phyloP scores from a whole-genome alignment of 30 jellyfish, hydroid and myxozoan genomes.

The Hydractinia symbiolongicarpus region DNA sequence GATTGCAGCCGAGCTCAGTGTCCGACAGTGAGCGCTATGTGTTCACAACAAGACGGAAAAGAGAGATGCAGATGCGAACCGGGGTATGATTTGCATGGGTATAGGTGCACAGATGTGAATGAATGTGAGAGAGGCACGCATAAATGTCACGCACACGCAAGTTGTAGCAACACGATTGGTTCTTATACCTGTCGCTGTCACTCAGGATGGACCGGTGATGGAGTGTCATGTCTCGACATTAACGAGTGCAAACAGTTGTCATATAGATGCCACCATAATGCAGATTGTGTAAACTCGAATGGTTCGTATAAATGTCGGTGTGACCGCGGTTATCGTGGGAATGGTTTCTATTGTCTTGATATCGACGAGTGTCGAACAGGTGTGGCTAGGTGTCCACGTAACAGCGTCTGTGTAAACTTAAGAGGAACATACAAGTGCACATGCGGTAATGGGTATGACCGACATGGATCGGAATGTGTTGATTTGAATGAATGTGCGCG shows the following conservation, averaged over 20 bases:
- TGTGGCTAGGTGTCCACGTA: background rate
- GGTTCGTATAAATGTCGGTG: constrained; percentile 34
- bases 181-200: constrained; percentile 21
- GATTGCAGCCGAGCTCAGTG: constrained; percentile 32
- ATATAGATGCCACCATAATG: constrained; percentile 22
- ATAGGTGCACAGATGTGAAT: constrained; percentile 21
- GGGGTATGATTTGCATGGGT: constrained; percentile 26
- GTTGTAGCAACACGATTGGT: constrained; percentile 17
- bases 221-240: constrained; percentile 26
- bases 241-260: constrained; percentile 23
- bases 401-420: background rate
- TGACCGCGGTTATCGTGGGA: constrained; percentile 32
- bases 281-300: constrained; percentile 21
- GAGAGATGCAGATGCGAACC: background rate
- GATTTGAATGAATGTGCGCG: constrained; percentile 25
- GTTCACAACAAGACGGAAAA: constrained; percentile 13
- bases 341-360: constrained; percentile 36
- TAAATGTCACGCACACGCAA: constrained; percentile 28
- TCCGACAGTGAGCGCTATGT: background rate
- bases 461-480: constrained; percentile 6
- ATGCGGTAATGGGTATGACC: constrained; percentile 1
- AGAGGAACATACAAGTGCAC: constrained; percentile 15
- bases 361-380: constrained; percentile 30
- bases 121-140: constrained; percentile 15
- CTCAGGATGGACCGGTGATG: constrained; percentile 32